phyloP scores from a whole-genome alignment of 35 echinoderm and acorn worm genomes.

The Acanthaster planci region DNA sequence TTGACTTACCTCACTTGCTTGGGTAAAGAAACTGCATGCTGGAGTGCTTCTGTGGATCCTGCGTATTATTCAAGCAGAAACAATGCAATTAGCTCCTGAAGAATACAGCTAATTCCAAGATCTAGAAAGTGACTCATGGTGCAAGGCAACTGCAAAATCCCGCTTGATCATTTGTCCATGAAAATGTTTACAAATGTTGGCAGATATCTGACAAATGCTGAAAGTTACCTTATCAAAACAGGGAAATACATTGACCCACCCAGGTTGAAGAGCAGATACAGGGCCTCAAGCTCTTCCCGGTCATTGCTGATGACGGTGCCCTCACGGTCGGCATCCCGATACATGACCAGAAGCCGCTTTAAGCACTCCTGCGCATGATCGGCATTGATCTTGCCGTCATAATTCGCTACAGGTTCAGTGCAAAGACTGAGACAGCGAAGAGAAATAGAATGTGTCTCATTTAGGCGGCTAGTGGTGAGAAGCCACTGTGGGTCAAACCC shows the following conservation, averaged over 20 bases:
- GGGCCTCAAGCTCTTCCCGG: slow-evolving; percentile 62
- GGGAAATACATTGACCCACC: slow-evolving; percentile 37
- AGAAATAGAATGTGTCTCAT: background rate
- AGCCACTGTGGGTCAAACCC: too few relatives aligned
- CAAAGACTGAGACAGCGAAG: slow-evolving; percentile 57
- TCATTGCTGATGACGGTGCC: background rate
- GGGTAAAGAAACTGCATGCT: slow-evolving; percentile 43
- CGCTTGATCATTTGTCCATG: too few relatives aligned
- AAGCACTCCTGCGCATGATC: slow-evolving; percentile 79
- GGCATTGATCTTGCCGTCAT: slow-evolving; percentile 75
- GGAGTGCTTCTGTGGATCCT: slow-evolving; percentile 63
- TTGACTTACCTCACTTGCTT: slow-evolving; percentile 31
- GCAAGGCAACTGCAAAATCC: too few relatives aligned
- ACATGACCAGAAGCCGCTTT: slow-evolving; percentile 68
- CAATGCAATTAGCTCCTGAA: too few relatives aligned
- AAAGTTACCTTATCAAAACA: too few relatives aligned
- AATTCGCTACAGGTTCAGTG: slow-evolving; percentile 40
- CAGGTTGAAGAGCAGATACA: slow-evolving; percentile 67
- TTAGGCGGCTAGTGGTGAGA: too few relatives aligned
- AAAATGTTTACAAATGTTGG: too few relatives aligned
- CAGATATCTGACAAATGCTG: too few relatives aligned
- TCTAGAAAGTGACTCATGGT: too few relatives aligned
- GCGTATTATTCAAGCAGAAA: background rate
- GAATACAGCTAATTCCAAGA: too few relatives aligned
- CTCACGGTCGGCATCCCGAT: slow-evolving; percentile 35